Percentiles rank a stretch among this genome's conserved stretches.
Conservation (phyloP, 2,797 vertebrate species). For the Silurus lanzhouensis region DNA sequence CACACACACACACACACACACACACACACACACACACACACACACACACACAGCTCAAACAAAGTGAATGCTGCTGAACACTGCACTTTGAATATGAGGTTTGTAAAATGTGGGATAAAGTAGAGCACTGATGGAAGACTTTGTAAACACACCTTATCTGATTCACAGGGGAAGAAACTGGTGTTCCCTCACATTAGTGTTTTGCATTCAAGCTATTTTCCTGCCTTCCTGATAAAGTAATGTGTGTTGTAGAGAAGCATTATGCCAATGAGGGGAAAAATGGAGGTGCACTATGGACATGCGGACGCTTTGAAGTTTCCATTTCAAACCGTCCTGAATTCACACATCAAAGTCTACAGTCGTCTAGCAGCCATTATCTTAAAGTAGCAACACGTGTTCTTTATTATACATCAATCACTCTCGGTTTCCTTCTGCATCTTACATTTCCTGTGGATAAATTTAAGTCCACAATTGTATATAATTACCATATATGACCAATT, state of each 20-base stretch:
- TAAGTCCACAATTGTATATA: background rate
- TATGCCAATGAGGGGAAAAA: conserved; percentile 65
- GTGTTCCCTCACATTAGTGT: conserved; percentile 26
- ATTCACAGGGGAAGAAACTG: conserved; percentile 29
- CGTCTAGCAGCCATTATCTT: conserved; percentile 70
- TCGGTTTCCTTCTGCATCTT: background rate
- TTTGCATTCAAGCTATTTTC: conserved; percentile 27
- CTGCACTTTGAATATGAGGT: background rate
- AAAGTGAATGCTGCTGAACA: background rate
- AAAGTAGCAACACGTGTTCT: conserved; percentile 52
- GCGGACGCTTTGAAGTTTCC: conserved; percentile 70
- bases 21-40: background rate
- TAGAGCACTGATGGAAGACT: background rate
- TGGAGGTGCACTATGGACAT: conserved; percentile 67
- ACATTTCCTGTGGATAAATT: background rate
- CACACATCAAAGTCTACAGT: conserved; percentile 69
- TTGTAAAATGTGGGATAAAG: background rate
- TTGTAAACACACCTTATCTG: conserved; percentile 9
- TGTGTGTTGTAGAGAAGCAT: conserved; percentile 57
- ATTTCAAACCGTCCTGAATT: conserved; percentile 68
- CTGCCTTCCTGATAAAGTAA: conserved; percentile 59
- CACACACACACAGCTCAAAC: background rate
- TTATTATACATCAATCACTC: background rate
- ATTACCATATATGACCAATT: background rate
- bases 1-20: background rate